Evolutionary conservation across 2,113 vertebrate genomes (phyloP), one percentile per base, ranked within the genome.

Genomic region (Ctenodactylus gundi): DNA sequence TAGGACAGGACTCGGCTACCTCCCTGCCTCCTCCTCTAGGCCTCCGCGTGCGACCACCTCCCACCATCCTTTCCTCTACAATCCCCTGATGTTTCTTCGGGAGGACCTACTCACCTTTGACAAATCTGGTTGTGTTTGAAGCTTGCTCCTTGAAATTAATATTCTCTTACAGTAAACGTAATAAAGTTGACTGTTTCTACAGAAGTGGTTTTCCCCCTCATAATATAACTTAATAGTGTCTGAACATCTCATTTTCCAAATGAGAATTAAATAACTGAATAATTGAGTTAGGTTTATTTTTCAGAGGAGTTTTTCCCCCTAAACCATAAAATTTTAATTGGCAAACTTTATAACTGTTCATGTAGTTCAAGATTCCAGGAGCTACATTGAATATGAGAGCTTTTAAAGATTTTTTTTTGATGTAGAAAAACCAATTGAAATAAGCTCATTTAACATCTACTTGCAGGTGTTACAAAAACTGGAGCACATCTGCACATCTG

Each of bases 291-390:
- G 55, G 67, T 96, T 97, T 93, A 85, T 72, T 90, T 95, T 86
- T 96, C 92, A 96, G 64, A 91, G 93, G 70, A 49, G 78, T 77
- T 83, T 70, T 36, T 25, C 1, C 46, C 41, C 34, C 31, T 7
- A 73, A 76, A 72, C 73, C 78, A 93, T 96, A 1, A 21, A 94
- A 94, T 82, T 98, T 92, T 93, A 97, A 91, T 95, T 96, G 96
- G 78, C 88, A 97, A 97, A 97, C 86, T 96, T 95, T 92, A 78
- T 55, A 95, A 93, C 95, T 97, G 92, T 91, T 86, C 36, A 96
- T 46, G 36, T 49, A 67, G 90, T 97, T 97, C 58, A 91, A 94
- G 92, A 96, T 97, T 96, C 95, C 60, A 97, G 86, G 72, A 93
- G 88, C 57, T 80, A 81, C 75, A 97, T 96, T 96, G 94, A 98